Evolutionary conservation across 2,888 invertebrate species (phyloP), one percentile per base, ranked within the genome.

Genomic region (Trachelus tabidus): DNA sequence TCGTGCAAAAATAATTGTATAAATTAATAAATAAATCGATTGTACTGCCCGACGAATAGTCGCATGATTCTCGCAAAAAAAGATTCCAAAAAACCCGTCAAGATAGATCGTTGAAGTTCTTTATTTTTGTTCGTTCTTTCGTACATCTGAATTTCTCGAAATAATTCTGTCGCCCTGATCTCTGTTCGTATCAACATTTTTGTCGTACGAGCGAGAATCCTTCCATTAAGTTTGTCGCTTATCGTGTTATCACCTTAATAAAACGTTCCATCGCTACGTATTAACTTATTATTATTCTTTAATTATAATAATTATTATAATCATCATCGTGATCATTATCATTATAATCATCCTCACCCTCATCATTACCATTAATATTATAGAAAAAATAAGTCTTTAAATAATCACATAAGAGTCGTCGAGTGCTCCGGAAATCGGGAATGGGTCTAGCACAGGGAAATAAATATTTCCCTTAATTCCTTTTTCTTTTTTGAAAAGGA

Each of bases 341-440:
- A 80, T 84, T 23, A 56, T 56, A 56, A 56, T 56, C 23, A 56
- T 56, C 23, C 56, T 56, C 23, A 56, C 56, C 56, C 9, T 56
- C 56, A 56, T 56, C 83, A 83, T 86, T 85, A 86, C 85, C 84
- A 82, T 89, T 87, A 88, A 87, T 85, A 82, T 90, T 89, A 90
- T 90, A 90, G 89, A 90, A 90, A 90, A 90, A 90, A 90, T 90
- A 90, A 90, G 90, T 90, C 90, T 90, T 90, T 88, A 90, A 90
- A 90, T 90, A 90, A 90, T 90, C 89, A 90, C 90, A 90, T 90
- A 90, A 90, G 87, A 90, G 89, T 89, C 85, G 83, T 86, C 88
- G 88, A 89, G 88, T 85, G 87, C 85, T 30, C 12, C 35, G 74
- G 74, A 34, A 71, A 34, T 31, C 56, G 56, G 56, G 56, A 56